Percentiles rank a stretch among this genome's conserved stretches.
These are phyloP conservation scores for Microctonus hyperodae DNA, from an alignment of 2,888 invertebrate genomes.

Conservation along the genomic window DNA sequence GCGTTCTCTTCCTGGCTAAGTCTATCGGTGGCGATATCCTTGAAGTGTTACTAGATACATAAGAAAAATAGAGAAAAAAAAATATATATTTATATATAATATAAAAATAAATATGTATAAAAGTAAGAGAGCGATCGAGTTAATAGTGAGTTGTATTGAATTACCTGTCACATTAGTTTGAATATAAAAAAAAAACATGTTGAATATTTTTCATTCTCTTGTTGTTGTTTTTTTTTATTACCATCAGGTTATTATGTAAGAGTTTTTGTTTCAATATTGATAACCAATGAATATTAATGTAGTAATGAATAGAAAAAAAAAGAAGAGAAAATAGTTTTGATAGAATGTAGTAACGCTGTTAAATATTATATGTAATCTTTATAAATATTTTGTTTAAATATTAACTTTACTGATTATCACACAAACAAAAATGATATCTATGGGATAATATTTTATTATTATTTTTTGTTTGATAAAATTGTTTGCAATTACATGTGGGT, in stretches of 20 bases:
- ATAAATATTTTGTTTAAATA: conserved; percentile 1
- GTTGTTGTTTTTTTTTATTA: too few relatives aligned
- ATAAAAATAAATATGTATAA: conserved; percentile 1
- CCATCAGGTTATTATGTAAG: neutral
- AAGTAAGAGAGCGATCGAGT: neutral
- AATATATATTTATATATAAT: neutral
- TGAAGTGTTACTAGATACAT: conserved; percentile 30
- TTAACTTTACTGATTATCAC: neutral
- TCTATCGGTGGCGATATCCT: conserved; percentile 30
- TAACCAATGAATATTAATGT: neutral
- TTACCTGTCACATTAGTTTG: neutral
- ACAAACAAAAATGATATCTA: neutral
- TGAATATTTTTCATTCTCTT: neutral
- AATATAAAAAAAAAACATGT: neutral
- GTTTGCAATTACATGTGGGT: neutral
- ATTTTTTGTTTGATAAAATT: conserved; percentile 20
- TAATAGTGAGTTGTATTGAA: neutral
- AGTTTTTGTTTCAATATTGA: neutral
- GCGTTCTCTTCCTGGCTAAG: conserved; percentile 27
- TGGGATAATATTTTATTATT: conserved; percentile 6
- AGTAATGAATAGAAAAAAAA: too few relatives aligned
- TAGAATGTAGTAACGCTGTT: too few relatives aligned
- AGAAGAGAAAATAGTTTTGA: neutral
- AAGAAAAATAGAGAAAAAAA: neutral
- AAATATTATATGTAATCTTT: neutral